phyloP scores from a whole-genome alignment of 2,113 vertebrate genomes.

The Dasyurus viverrinus region DNA sequence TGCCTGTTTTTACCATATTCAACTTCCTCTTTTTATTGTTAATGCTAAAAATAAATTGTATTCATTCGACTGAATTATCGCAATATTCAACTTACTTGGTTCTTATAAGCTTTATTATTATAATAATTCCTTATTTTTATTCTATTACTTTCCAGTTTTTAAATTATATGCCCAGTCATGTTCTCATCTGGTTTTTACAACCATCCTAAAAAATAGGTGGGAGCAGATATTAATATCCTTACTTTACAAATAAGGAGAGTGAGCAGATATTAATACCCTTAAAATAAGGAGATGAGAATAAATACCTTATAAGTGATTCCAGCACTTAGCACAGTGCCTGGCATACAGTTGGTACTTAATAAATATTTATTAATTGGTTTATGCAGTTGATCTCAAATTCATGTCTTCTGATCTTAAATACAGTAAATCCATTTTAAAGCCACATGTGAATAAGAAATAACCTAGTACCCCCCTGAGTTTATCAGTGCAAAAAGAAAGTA shows the following conservation, averaged over 20 bases:
- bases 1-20: not conserved
- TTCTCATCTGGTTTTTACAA: not conserved
- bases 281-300: not conserved
- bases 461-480: not conserved
- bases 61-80: not conserved
- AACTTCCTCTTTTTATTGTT: not conserved
- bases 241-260: not conserved
- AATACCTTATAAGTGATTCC: not conserved
- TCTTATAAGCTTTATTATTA: not conserved
- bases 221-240: not conserved
- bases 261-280: not conserved
- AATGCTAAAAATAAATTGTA: not conserved
- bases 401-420: not conserved
- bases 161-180: not conserved
- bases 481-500: not conserved
- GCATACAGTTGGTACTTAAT: not conserved
- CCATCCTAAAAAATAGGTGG: not conserved
- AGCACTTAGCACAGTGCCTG: not conserved
- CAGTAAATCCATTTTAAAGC: not conserved
- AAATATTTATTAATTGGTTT: not conserved
- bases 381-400: not conserved
- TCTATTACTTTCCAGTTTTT: not conserved
- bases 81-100: not conserved
- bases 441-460: not conserved
- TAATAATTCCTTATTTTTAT: not conserved